A percentile compares a stretch with the other conserved stretches of the same genome.
Evolutionary conservation across 2,113 vertebrate genomes (phyloP).

Genomic region (Salvelinus fontinalis): DNA sequence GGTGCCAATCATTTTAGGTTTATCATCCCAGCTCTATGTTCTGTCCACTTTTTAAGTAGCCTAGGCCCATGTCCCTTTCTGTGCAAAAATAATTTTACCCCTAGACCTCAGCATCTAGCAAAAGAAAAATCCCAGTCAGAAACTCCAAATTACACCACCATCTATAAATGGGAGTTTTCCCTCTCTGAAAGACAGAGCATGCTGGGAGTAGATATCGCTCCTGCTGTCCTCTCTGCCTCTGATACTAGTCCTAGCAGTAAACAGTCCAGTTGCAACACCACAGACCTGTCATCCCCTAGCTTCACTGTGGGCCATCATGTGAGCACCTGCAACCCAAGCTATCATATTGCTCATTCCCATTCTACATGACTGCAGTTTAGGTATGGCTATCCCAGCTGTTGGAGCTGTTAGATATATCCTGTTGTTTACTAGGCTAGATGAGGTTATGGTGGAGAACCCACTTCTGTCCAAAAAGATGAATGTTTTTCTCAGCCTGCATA

Average conservation of each 20-base stretch:
- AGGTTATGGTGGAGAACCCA: too few relatives aligned
- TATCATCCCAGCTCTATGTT: too few relatives aligned
- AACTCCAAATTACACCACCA: too few relatives aligned
- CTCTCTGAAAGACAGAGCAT: not conserved
- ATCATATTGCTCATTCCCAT: not conserved
- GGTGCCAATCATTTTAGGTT: too few relatives aligned
- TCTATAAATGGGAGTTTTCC: not conserved
- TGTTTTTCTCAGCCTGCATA: too few relatives aligned
- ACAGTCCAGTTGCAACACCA: not conserved
- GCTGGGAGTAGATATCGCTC: not conserved
- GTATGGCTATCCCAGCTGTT: not conserved
- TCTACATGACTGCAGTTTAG: not conserved
- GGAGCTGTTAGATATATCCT: not conserved
- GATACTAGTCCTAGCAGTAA: constrained; percentile 6
- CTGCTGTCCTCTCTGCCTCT: not conserved
- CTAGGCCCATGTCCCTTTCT: too few relatives aligned
- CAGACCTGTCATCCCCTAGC: not conserved
- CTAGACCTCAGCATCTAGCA: too few relatives aligned
- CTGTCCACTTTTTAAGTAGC: too few relatives aligned
- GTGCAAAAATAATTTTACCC: too few relatives aligned
- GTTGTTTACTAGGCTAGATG: not conserved
- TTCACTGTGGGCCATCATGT: not conserved
- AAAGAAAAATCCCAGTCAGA: too few relatives aligned
- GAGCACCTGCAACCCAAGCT: not conserved
- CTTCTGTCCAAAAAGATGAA: too few relatives aligned